phyloP scores from a whole-genome alignment of 2,797 vertebrate species.

The Galaxias olidus region DNA sequence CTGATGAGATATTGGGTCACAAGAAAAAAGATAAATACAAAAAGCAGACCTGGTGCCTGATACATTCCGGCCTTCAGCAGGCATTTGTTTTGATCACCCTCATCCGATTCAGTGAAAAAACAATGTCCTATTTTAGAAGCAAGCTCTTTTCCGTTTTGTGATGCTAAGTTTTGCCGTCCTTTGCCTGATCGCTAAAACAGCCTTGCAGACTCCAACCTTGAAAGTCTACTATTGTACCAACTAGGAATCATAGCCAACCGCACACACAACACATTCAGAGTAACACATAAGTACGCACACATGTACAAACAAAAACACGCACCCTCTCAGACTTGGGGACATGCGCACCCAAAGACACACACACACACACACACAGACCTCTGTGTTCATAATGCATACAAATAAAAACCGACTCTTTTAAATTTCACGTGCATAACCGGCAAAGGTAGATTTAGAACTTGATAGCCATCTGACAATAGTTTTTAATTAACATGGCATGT shows the following conservation, averaged over 20 bases:
- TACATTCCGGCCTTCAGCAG: conserved; percentile 54
- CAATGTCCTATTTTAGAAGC: conserved; percentile 53
- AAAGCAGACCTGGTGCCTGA: conserved; percentile 49
- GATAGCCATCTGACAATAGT: background rate
- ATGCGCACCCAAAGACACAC: conserved; percentile 6
- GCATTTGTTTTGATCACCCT: conserved; percentile 59
- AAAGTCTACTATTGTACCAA: conserved; percentile 5
- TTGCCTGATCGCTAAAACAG: conserved; percentile 71
- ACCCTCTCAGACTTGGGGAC: conserved; percentile 7
- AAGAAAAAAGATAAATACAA: conserved; percentile 42
- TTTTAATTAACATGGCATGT: background rate
- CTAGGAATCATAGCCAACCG: background rate
- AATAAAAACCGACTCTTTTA: background rate
- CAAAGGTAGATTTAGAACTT: background rate
- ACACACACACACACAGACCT: background rate
- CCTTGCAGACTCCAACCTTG: conserved; percentile 33
- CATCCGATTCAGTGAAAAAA: conserved; percentile 33
- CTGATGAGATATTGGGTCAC: conserved; percentile 47
- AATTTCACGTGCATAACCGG: background rate
- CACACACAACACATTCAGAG: conserved; percentile 13
- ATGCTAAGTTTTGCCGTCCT: conserved; percentile 82
- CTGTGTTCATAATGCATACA: background rate
- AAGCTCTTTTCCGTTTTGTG: conserved; percentile 33
- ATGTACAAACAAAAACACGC: conserved; percentile 9
- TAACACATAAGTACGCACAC: conserved; percentile 7